phyloP scores from a whole-genome alignment of 2,888 invertebrate species.

The Noctua janthina region DNA sequence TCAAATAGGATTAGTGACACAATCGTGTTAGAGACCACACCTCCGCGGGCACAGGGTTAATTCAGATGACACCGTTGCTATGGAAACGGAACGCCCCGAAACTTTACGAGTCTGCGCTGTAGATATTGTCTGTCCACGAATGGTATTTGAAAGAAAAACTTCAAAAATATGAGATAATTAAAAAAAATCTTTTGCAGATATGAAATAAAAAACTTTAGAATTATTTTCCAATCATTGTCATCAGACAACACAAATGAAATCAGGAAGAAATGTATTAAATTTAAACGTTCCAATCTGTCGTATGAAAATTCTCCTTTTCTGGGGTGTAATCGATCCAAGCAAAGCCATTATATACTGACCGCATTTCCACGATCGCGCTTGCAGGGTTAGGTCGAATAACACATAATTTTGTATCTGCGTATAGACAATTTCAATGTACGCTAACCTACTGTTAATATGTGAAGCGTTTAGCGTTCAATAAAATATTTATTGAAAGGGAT shows the following conservation, averaged over 20 bases:
- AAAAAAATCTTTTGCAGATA: not conserved
- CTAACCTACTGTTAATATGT: not conserved
- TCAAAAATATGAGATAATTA: not conserved
- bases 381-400: slow-evolving; percentile 25
- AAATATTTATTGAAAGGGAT: not conserved
- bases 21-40: slow-evolving; percentile 84
- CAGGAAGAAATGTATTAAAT: not conserved
- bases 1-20: slow-evolving; percentile 77
- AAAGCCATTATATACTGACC: slow-evolving; percentile 51
- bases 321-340: slow-evolving; percentile 46
- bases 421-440: not conserved
- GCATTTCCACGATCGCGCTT: slow-evolving; percentile 28
- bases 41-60: slow-evolving; percentile 68
- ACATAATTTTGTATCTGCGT: slow-evolving; percentile 22
- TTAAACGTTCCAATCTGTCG: not conserved
- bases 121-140: not conserved
- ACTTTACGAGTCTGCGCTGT: slow-evolving; percentile 55
- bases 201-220: not conserved
- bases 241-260: not conserved
- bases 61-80: slow-evolving; percentile 66
- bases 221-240: not conserved
- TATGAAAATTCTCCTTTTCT: slow-evolving; percentile 1
- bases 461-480: not conserved
- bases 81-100: slow-evolving; percentile 67
- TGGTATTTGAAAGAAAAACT: not conserved